A percentile compares a stretch with the other conserved stretches of the same genome.
Evolutionary conservation across 1,140 invertebrate genomes (phyloP).

Genomic region (Ceratitis capitata): DNA sequence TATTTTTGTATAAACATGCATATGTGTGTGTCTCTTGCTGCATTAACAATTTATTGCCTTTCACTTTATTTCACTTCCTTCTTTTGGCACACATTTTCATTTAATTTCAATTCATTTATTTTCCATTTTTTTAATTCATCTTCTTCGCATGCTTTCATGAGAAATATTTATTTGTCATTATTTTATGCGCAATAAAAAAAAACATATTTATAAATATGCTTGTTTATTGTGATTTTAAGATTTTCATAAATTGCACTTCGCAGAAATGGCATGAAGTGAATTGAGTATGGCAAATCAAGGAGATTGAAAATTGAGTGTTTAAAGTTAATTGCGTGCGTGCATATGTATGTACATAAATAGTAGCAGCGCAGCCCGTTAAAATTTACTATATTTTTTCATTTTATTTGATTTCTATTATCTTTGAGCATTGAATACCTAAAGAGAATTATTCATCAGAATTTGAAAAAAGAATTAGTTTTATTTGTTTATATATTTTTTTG

Average conservation of each 20-base stretch:
- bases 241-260: background rate
- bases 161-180: background rate
- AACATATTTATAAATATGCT: background rate
- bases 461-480: too few relatives aligned
- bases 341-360: too few relatives aligned
- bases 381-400: too few relatives aligned
- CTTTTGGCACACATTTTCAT: background rate
- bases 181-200: background rate
- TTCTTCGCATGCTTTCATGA: background rate
- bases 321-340: too few relatives aligned
- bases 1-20: background rate
- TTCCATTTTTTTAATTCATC: too few relatives aligned
- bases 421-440: too few relatives aligned
- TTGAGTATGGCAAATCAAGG: too few relatives aligned
- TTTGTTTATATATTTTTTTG: too few relatives aligned
- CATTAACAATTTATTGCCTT: slow-evolving; percentile 24
- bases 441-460: too few relatives aligned
- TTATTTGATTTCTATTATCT: too few relatives aligned
- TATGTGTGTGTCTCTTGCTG: background rate
- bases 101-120: background rate
- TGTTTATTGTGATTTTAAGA: background rate
- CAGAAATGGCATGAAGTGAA: background rate
- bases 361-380: too few relatives aligned
- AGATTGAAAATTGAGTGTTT: too few relatives aligned
- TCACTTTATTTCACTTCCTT: background rate